Percentiles rank a stretch among this genome's conserved stretches.
Evolutionary conservation across 2,113 vertebrate genomes (phyloP).

Genomic region (Zapornia atra): DNA sequence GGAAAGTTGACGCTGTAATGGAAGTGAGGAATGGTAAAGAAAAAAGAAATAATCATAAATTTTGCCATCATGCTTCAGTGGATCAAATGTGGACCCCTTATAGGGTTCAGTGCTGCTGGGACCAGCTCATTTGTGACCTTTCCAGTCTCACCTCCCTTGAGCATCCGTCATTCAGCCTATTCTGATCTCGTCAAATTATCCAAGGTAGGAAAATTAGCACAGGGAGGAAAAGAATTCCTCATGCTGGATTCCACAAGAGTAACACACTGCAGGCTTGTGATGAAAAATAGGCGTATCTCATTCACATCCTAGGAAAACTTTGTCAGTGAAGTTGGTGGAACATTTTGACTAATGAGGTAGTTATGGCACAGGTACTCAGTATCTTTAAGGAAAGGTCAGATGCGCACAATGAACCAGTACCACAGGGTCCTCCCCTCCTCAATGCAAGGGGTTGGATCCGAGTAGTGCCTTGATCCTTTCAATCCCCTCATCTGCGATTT

Average conservation of each 20-base stretch:
- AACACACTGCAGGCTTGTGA: not conserved
- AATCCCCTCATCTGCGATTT: not conserved
- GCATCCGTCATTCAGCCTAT: not conserved
- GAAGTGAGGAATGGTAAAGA: not conserved
- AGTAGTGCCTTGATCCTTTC: conserved; percentile 34
- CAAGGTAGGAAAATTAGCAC: not conserved
- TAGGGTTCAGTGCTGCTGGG: not conserved
- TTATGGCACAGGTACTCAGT: not conserved
- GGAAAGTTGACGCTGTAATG: not conserved
- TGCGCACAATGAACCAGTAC: not conserved
- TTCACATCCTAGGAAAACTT: not conserved
- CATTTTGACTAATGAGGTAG: conserved; percentile 1
- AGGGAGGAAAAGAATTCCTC: not conserved
- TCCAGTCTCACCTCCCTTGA: not conserved
- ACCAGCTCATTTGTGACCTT: not conserved
- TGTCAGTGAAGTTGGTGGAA: not conserved
- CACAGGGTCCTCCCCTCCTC: not conserved
- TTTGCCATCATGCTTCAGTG: not conserved
- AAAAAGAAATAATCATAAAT: not conserved
- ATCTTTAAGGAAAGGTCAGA: conserved; percentile 11
- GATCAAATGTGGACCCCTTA: not conserved
- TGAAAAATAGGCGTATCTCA: not conserved
- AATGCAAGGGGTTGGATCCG: not conserved
- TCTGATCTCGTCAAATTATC: not conserved
- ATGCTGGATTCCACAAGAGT: not conserved